A percentile compares a stretch with the other conserved stretches of the same genome.
Conservation (phyloP, 2,888 invertebrate species). For the Chloroclystis v-ata region DNA sequence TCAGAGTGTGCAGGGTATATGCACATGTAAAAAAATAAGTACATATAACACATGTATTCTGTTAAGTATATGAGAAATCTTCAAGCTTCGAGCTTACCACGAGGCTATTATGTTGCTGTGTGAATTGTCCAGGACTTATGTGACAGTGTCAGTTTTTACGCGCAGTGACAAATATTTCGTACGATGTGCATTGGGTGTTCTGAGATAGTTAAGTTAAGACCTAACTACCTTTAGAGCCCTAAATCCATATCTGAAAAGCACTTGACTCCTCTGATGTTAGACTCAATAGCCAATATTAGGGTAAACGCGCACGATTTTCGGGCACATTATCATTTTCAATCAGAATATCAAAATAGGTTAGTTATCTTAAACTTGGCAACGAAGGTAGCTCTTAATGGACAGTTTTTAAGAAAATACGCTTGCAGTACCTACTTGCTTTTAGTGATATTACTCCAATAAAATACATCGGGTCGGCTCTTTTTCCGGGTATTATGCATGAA, state of each 20-base stretch:
- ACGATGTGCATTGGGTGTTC: too few species aligned
- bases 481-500: slow-evolving; percentile 14
- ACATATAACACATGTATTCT: too few species aligned
- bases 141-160: too few species aligned
- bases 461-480: slow-evolving; percentile 6
- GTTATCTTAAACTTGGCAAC: slow-evolving; percentile 19
- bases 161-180: too few species aligned
- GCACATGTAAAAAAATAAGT: too few species aligned
- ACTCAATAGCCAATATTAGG: slow-evolving; percentile 30
- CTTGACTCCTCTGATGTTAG: slow-evolving; percentile 28
- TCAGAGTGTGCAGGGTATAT: too few species aligned
- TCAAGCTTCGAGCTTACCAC: too few species aligned
- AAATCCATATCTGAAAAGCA: slow-evolving; percentile 20
- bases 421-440: slow-evolving; percentile 14
- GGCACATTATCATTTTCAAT: slow-evolving; percentile 28
- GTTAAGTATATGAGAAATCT: too few species aligned
- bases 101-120: too few species aligned
- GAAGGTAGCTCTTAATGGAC: slow-evolving; percentile 17
- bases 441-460: slow-evolving; percentile 22
- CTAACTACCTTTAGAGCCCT: too few species aligned
- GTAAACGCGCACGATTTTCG: slow-evolving; percentile 27
- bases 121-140: too few species aligned
- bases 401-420: slow-evolving; percentile 18
- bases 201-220: too few species aligned
- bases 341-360: slow-evolving; percentile 20